phyloP scores from a whole-genome alignment of 2,113 vertebrate genomes.

The Sus scrofa region DNA sequence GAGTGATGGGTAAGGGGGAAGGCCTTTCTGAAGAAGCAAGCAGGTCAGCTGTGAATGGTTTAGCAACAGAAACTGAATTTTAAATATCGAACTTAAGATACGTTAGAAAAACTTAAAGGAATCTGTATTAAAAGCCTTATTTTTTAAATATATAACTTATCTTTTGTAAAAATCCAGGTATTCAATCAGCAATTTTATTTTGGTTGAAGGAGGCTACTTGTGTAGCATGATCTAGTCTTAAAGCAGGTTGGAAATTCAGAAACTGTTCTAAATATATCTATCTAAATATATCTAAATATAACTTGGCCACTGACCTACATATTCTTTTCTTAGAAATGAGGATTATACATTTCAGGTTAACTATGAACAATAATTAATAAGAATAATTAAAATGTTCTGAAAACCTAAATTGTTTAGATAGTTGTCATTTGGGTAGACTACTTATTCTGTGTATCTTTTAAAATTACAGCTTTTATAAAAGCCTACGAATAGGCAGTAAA shows the following conservation, averaged over 20 bases:
- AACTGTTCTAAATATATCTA: conserved; percentile 78
- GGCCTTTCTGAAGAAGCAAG: background rate
- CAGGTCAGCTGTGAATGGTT: background rate
- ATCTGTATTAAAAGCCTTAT: background rate
- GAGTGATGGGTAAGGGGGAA: background rate
- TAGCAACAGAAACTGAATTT: conserved; percentile 4
- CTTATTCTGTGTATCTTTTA: conserved; percentile 42
- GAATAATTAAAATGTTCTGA: conserved; percentile 75
- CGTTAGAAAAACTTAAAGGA: conserved; percentile 48
- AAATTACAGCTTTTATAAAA: conserved; percentile 38
- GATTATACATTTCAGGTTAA: conserved; percentile 76
- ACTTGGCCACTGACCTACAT: conserved; percentile 77
- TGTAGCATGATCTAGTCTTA: conserved; percentile 32
- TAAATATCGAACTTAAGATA: conserved; percentile 42
- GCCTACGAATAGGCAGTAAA: background rate
- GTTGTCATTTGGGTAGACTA: background rate
- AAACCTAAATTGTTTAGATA: conserved; percentile 72
- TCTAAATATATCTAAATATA: conserved; percentile 71
- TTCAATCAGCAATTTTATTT: conserved; percentile 36
- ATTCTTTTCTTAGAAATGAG: conserved; percentile 78
- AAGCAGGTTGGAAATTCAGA: conserved; percentile 73
- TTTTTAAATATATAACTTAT: conserved; percentile 38
- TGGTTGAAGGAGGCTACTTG: conserved; percentile 34
- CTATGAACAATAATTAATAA: conserved; percentile 76
- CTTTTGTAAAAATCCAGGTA: conserved; percentile 38